Evolutionary conservation across 2,888 invertebrate genomes (phyloP), one percentile per base, ranked within the genome.

Genomic region (Tetramorium bicarinatum): DNA sequence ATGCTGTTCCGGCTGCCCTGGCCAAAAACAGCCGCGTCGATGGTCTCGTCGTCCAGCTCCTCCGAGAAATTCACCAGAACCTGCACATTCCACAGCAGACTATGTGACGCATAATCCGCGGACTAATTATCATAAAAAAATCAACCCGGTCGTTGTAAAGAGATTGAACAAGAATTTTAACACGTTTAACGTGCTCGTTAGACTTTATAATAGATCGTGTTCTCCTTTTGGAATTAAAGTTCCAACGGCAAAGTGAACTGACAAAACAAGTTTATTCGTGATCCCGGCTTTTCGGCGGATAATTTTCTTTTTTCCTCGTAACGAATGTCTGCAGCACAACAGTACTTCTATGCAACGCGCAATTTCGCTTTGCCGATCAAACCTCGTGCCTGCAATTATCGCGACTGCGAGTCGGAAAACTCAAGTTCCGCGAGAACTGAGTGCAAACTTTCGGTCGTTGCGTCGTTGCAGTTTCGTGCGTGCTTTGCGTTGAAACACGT

Each of bases 11-110:
- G 86, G 72, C 85, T 87, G 69, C 82, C 86, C 38, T 90, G 89
- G 56, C 84, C 88, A 62, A 85, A 89, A 52, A 84, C 85, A 9
- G 82, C 54, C 4, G 80, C 82, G 21, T 92, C 92, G 62, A 56
- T 56, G 3, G 82, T 69, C 34, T 93, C 93, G 80, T 91, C 91
- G 61, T 93, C 93, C 62, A 90, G 74, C 82, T 93, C 93, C 62
- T 93, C 93, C 38, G 94, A 94, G 86, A 94, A 94, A 84, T 92
- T 94, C 21, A 94, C 93, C 75, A 94, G 88, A 49, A 94, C 94
- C 94, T 94, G 90, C 6, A 88, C 87, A 80, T 80, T 71, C 25
- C 38, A 74, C 44, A 21, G 6, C 18, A 38, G 25, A 79, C 29
- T 62, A 25, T 34, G 3, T 18, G 6, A 38, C 15, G 21, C 66